Evolutionary conservation across 2,797 vertebrate species (phyloP), one percentile per base, ranked within the genome.

Genomic region (Lophius americanus): DNA sequence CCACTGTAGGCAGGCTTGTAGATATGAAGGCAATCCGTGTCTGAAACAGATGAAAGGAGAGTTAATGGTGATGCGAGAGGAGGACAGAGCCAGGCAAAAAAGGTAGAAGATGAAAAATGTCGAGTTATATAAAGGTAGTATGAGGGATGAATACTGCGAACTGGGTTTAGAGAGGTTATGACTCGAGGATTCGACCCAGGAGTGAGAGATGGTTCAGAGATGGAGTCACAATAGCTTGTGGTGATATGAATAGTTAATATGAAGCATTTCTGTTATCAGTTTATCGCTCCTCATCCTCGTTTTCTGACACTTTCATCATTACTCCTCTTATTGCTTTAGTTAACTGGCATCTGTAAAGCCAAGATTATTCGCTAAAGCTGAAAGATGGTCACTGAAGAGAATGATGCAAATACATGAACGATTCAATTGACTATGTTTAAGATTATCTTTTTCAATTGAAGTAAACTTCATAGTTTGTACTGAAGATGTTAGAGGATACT

Each of bases 41-140:
- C 64, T 62, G 59, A 60, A 78, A 78, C 66, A 85, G 69, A 85
- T 86, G 67, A 88, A 90, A 85, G 76, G 43, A 55, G 52, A 38
- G 76, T 82, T 81, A 83, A 83, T 79, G 70, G 75, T 10, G 6
- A 63, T 60, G 63, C 55, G 55, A 76, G 60, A 76, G 53, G 36
- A 70, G 33, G 9, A 52, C 43, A 71, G 42, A 67, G 41, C 61
- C 35, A 51, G 44, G 63, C 56, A 72, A 67, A 56, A 76, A 71
- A 71, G 57, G 56, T 9, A 52, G 62, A 77, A 76, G 74, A 86
- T 79, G 76, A 84, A 80, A 81, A 72, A 68, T 74, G 12, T 54
- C 50, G 53, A 23, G 54, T 69, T 62, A 76, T 82, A 83, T 79
- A 70, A 64, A 64, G 73, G 75, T 47, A 71, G 68, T 41, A 44